Evolutionary conservation across 2,797 vertebrate species (phyloP).

Genomic region (Enteromius trimaculatus): DNA sequence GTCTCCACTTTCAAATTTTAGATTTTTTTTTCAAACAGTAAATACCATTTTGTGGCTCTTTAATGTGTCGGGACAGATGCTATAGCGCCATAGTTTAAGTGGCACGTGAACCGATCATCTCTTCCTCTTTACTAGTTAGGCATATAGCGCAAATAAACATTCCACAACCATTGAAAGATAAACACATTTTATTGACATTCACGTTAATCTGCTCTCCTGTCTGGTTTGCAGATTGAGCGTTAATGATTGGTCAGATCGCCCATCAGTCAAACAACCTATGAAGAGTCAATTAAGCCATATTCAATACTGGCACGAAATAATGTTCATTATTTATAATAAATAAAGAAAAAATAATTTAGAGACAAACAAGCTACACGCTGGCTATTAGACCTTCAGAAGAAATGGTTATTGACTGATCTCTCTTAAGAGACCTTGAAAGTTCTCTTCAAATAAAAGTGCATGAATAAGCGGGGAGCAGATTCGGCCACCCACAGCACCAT

Average conservation of each 20-base stretch:
- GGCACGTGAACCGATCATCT: background rate
- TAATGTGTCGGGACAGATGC: background rate
- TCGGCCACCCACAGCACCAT: conserved; percentile 2
- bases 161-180: too few species aligned
- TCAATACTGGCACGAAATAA: background rate
- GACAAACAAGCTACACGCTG: background rate
- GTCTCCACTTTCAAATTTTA: too few species aligned
- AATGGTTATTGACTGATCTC: too few species aligned
- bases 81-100: background rate
- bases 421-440: background rate
- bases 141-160: too few species aligned
- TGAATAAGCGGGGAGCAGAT: background rate
- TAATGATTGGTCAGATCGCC: too few species aligned
- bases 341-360: background rate
- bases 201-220: too few species aligned
- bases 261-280: too few species aligned
- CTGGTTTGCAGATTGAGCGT: too few species aligned
- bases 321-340: background rate
- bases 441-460: background rate
- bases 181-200: too few species aligned
- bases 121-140: too few species aligned
- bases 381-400: background rate
- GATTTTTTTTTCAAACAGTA: background rate
- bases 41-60: background rate
- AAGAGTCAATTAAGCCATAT: background rate